Conservation (phyloP, 2,797 vertebrate species). For the Mormyrus hasselquistii region DNA sequence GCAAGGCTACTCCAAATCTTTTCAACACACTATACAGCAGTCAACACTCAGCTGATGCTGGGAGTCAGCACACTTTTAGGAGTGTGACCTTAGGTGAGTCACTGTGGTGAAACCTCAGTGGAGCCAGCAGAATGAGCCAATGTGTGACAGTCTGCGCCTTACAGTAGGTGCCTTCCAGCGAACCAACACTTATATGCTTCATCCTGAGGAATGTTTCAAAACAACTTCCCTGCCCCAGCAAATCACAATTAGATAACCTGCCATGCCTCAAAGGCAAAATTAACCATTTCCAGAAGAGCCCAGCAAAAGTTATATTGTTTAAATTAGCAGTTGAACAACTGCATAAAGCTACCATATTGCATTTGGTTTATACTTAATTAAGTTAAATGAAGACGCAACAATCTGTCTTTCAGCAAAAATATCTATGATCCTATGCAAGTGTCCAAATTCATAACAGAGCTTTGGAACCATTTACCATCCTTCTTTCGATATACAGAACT, state of each 20-base stretch:
- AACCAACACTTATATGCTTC: neutral
- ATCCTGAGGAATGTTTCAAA: neutral
- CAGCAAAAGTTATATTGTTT: neutral
- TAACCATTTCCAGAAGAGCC: neutral
- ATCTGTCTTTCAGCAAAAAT: neutral
- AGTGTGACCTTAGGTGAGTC: neutral
- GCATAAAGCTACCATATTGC: neutral
- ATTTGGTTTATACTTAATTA: neutral
- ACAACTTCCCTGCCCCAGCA: slow-evolving; percentile 22
- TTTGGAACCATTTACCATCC: slow-evolving; percentile 1
- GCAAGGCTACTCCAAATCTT: neutral
- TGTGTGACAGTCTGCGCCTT: neutral
- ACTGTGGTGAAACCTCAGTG: neutral
- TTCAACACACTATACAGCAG: neutral
- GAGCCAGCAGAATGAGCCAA: slow-evolving; percentile 6
- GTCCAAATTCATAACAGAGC: neutral
- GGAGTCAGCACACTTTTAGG: neutral
- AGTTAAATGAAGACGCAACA: neutral
- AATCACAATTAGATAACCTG: neutral
- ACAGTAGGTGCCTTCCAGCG: slow-evolving; percentile 3
- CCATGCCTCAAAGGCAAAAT: slow-evolving; percentile 10
- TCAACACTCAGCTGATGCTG: neutral
- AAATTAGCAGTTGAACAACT: slow-evolving; percentile 11
- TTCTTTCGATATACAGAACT: neutral
- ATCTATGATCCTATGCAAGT: neutral